These are phyloP conservation scores for Cynopterus sphinx DNA, from an alignment of 2,797 vertebrate species.

Conservation along the genomic window DNA sequence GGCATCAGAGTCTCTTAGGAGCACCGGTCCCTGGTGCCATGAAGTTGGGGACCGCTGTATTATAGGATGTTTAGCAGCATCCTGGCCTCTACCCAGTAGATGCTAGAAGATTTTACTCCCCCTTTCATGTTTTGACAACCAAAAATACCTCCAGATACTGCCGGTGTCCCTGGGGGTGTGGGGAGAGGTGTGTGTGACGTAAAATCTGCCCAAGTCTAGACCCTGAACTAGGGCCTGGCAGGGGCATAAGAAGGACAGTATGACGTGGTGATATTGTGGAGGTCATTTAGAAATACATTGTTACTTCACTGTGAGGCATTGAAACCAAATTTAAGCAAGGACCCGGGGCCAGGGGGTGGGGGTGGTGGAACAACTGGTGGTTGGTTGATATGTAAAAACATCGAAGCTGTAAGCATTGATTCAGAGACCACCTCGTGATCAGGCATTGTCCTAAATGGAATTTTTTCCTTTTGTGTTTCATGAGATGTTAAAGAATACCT, in stretches of 20 bases:
- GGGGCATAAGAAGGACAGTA: rapidly evolving
- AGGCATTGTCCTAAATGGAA: background rate
- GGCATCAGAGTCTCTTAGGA: too few relatives aligned
- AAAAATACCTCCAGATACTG: background rate
- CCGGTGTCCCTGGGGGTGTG: background rate
- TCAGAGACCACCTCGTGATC: background rate
- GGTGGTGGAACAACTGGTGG: too few relatives aligned
- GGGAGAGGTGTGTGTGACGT: too few relatives aligned
- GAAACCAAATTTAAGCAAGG: background rate
- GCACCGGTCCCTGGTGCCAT: too few relatives aligned
- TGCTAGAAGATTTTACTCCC: too few relatives aligned
- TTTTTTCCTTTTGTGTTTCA: background rate
- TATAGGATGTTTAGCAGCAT: background rate
- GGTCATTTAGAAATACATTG: rapidly evolving
- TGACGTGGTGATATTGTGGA: rapidly evolving
- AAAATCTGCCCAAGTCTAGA: background rate
- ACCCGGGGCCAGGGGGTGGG: background rate
- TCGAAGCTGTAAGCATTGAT: rapidly evolving
- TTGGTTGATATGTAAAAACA: too few relatives aligned
- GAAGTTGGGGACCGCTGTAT: background rate
- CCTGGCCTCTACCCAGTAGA: background rate
- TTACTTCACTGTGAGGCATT: rapidly evolving
- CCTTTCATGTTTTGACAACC: background rate
- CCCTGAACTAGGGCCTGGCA: background rate
- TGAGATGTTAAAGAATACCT: background rate